Conservation (phyloP, 2,888 invertebrate genomes). For the Lordiphosa fenestrarum region DNA sequence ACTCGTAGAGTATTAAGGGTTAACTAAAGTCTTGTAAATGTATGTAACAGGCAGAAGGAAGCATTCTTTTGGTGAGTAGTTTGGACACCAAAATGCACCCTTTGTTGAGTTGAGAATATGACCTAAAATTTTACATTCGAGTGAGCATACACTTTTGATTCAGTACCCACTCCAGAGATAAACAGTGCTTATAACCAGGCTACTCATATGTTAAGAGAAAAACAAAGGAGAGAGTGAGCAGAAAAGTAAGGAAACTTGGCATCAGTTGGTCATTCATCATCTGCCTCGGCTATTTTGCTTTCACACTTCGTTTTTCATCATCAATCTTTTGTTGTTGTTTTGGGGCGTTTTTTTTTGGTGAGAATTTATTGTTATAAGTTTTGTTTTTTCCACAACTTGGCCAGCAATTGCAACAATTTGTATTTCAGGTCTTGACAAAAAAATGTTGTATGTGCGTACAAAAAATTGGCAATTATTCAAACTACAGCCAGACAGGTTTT, state of each 20-base stretch:
- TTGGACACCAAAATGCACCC: no score
- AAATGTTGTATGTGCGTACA: conserved; percentile 21
- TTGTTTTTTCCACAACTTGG: conserved; percentile 10
- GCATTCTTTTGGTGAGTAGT: no score
- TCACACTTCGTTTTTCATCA: conserved; percentile 45
- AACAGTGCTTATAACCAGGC: conserved; percentile 2
- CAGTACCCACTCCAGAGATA: no score
- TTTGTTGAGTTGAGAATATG: no score
- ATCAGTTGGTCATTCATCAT: conserved; percentile 59
- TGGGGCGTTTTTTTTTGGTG: conserved; percentile 13
- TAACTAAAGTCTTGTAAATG: no score
- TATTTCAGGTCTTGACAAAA: conserved; percentile 15
- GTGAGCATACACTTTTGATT: no score
- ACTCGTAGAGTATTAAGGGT: no score
- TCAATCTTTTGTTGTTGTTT: conserved; percentile 49
- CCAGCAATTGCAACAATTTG: conserved; percentile 58
- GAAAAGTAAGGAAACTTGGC: conserved; percentile 14
- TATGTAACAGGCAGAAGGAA: no score
- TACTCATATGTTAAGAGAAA: conserved; percentile 14
- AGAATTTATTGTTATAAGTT: conserved; percentile 47
- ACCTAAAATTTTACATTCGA: no score
- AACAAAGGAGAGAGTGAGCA: conserved; percentile 6
- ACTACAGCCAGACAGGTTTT: conserved; percentile 36
- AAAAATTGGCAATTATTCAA: conserved; percentile 64
- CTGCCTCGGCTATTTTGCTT: conserved; percentile 52